Base-by-base conservation (phyloP, 2,113 vertebrate genomes). In the Pithys albifrons region DNA sequence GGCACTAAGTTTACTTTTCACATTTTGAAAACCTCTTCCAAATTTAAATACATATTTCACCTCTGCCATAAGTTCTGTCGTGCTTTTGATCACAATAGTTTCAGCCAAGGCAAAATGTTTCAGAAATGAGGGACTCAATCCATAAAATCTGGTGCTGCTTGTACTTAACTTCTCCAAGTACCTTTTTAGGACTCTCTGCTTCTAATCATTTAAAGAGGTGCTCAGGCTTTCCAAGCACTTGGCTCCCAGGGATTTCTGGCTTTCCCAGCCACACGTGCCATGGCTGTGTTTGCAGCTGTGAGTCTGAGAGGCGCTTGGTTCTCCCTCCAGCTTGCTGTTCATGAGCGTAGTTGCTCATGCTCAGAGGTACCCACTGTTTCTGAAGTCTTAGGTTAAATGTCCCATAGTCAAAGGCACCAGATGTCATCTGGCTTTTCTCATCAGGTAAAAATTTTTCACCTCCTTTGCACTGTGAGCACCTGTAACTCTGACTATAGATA, bases 21-120 rank as follows among this genome's bases (percentile, higher is more conserved):
- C 62, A 70, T 94, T 74, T 82, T 81, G 64, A 92, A 96, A 91
- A 76, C 29, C 65, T 89, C 54, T 91, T 87, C 82, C 69, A 86
- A 77, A 77, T 83, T 77, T 74, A 66, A 94, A 83, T 73, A 80
- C 9, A 0, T 58, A 39, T 88, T 96, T 95, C 65, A 76, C 87
- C 82, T 86, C 64, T 94, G 55, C 90, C 46, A 1, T 77, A 74
- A 94, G n/a, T 89, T 87, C 77, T 79, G 55, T 75, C 77, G 33
- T 33, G 59, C 80, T 71, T 93, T 92, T 17, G 2, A 61, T 91
- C 57, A 71, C 75, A 70, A 70, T 65, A 62, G 57, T 43, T 91
- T 90, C 78, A 70, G 66, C 71, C 71, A 88, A 93, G 88, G 67
- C 41, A 54, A 88, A 96, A 79, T 64, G 67, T 78, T 87, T 92